Percentiles rank a stretch among this genome's conserved stretches.
Evolutionary conservation across 1,140 invertebrate genomes (phyloP).

Genomic region (Papilio glaucus): DNA sequence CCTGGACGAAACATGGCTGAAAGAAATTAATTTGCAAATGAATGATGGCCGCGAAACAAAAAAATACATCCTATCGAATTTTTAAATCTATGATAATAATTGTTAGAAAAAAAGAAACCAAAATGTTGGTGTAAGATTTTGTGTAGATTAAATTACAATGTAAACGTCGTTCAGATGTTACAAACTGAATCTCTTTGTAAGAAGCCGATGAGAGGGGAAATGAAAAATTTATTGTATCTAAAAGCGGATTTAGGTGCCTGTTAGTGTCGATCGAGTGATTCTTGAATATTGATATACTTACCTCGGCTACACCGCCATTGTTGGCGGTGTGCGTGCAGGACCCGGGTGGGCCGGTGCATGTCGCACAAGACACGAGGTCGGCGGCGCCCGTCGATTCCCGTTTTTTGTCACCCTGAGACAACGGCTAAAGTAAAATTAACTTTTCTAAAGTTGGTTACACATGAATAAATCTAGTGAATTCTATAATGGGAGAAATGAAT

Average conservation of each 20-base stretch:
- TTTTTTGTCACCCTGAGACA: conserved; percentile 90
- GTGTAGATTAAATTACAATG: conserved; percentile 13
- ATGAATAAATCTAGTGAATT: background rate
- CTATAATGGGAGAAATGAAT: conserved; percentile 20
- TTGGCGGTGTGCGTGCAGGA: conserved; percentile 93
- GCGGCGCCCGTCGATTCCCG: conserved; percentile 88
- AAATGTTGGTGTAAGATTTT: background rate
- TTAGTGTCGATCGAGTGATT: conserved; percentile 37
- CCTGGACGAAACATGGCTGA: conserved; percentile 89
- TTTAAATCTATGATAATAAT: background rate
- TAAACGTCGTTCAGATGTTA: background rate
- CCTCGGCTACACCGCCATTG: conserved; percentile 93
- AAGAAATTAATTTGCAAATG: conserved; percentile 79
- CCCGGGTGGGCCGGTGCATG: conserved; percentile 89
- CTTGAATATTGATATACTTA: conserved; percentile 72
- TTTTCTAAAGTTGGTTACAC: background rate
- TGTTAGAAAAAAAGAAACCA: too few species aligned
- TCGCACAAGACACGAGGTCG: conserved; percentile 91
- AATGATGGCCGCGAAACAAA: conserved; percentile 68
- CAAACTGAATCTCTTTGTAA: conserved; percentile 27
- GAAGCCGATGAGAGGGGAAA: conserved; percentile 23
- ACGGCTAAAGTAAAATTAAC: conserved; percentile 35
- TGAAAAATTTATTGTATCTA: conserved; percentile 6
- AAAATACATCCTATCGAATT: conserved; percentile 40
- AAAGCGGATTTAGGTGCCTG: conserved; percentile 19